Conservation (phyloP, 1,140 invertebrate genomes). For the Papilio glaucus region DNA sequence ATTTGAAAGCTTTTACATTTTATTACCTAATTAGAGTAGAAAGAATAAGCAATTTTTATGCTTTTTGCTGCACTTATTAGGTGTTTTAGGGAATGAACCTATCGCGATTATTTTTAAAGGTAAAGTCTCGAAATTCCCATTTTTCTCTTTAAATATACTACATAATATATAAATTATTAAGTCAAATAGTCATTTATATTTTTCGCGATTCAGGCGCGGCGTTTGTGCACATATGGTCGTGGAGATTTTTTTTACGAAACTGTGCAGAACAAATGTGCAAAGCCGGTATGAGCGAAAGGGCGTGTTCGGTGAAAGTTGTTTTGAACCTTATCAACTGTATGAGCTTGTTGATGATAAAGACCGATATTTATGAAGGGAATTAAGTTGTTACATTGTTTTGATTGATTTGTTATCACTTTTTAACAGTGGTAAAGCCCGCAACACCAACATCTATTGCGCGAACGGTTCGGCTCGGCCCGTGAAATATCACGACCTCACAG, state of each 20-base stretch:
- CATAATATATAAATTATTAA: not conserved
- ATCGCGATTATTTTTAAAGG: too few relatives aligned
- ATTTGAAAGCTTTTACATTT: not conserved
- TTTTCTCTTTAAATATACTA: not conserved
- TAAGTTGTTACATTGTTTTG: too few relatives aligned
- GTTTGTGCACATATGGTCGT: not conserved
- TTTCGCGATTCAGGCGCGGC: not conserved
- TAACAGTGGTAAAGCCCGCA: too few relatives aligned
- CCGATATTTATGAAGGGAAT: not conserved
- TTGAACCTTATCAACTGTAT: conserved; percentile 33
- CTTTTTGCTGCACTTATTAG: too few relatives aligned
- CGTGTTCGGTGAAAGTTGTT: conserved; percentile 37
- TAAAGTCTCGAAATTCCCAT: too few relatives aligned
- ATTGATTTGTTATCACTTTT: too few relatives aligned
- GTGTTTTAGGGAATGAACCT: too few relatives aligned
- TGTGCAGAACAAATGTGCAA: not conserved
- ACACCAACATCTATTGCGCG: too few relatives aligned
- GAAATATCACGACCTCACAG: too few relatives aligned
- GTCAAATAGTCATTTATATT: not conserved
- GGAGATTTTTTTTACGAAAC: conserved; percentile 3
- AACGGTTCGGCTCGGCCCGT: too few relatives aligned
- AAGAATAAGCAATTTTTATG: too few relatives aligned
- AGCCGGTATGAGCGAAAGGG: conserved; percentile 34
- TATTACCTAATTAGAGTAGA: too few relatives aligned
- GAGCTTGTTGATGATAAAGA: conserved; percentile 10